Base-by-base conservation (phyloP, 2,113 vertebrate genomes). In the Laticauda colubrina region DNA sequence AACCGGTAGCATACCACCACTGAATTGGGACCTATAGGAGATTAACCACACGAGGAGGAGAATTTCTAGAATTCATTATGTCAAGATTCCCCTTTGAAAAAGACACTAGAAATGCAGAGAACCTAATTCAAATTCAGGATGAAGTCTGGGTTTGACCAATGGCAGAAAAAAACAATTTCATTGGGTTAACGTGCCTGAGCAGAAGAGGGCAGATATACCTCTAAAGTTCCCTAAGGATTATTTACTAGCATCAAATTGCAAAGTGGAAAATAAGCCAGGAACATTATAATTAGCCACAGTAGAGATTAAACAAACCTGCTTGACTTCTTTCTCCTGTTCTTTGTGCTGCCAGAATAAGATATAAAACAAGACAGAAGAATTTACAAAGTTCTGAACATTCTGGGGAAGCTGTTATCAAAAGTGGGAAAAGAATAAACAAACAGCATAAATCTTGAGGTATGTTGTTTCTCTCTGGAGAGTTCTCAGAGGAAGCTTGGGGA, bases 241-340 rank as follows among this genome's bases (percentile, higher is more conserved):
- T 61, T 61, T 88, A 94, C 86, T 2, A 89, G 53, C 39, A 23
- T 85, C 89, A 34, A 2, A 89, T 90, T 20, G 94, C 0, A 8
- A 2, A 48, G 34, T 90, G 93, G 85, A 95, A 93, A 24, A 90
- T 93, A 95, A 93, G 93, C 89, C 95, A 93, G 94, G 94, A 87
- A 93, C 87, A 92, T 15, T 93, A 88, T 59, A 39, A 59, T 96
- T 95, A 96, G 94, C 95, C 95, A 95, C 43, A 93, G 94, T 91
- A 96, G 89, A 94, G 96, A 96, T 96, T 95, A 91, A 94, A 94
- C 93, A 95, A 96, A 96, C 95, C 96, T 96, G 95, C 93, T 93
- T 43, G 1, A 93, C 96, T 96, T 95, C 96, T 95, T 96, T 95
- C 91, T 89, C 93, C 94, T 94, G 23, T 91, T 95, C 95, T 95